These are phyloP conservation scores for Elgonia sp. DNA, from an alignment of 2,888 invertebrate species.

Conservation along the genomic window DNA sequence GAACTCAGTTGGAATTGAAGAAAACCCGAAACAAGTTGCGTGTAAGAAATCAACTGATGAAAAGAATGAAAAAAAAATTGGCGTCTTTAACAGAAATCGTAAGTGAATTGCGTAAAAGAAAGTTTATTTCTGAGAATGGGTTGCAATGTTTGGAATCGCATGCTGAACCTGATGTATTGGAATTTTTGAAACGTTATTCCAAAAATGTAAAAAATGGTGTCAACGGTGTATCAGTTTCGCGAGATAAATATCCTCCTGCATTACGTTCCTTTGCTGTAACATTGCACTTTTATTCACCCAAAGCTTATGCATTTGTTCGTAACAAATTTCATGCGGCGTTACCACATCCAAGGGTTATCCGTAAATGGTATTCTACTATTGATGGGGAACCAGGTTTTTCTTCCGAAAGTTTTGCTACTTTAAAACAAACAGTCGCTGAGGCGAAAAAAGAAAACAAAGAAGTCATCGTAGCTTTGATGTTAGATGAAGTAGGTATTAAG, in stretches of 20 bases:
- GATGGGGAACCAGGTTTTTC: constrained; percentile 43
- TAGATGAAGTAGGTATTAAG: constrained; percentile 60
- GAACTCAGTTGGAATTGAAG: too few relatives aligned
- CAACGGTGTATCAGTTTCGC: neutral
- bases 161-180: too few relatives aligned
- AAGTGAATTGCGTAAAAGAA: constrained; percentile 17
- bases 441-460: constrained; percentile 9
- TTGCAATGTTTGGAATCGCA: constrained; percentile 11
- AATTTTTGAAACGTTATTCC: neutral
- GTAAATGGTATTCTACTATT: constrained; percentile 35
- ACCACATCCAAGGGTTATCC: constrained; percentile 70
- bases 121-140: constrained; percentile 1
- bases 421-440: neutral
- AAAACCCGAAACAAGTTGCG: too few relatives aligned
- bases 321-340: constrained; percentile 70
- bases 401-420: constrained; percentile 16
- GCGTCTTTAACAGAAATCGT: constrained; percentile 16
- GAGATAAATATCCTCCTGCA: constrained; percentile 63
- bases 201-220: too few relatives aligned
- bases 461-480: constrained; percentile 39
- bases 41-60: too few relatives aligned
- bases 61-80: constrained; percentile 1
- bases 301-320: constrained; percentile 76
- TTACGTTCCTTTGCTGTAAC: constrained; percentile 74
- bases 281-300: constrained; percentile 71